phyloP scores from a whole-genome alignment of 2,888 invertebrate species.

The Plutella xylostella region DNA sequence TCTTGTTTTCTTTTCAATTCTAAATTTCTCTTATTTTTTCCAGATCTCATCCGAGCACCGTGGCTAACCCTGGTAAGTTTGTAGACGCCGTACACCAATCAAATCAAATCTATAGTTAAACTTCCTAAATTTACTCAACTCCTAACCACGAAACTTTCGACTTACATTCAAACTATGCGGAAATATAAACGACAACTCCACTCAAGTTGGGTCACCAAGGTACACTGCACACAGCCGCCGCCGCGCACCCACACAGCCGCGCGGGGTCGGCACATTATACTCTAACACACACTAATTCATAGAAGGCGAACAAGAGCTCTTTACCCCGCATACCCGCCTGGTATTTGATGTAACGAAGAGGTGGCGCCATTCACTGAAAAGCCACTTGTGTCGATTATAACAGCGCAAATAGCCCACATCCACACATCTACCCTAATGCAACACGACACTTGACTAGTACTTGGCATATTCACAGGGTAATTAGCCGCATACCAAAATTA shows the following conservation, averaged over 20 bases:
- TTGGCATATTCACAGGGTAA: conserved; percentile 63
- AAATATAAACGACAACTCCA: conserved; percentile 39
- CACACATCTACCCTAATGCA: conserved; percentile 34
- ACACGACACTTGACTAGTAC: conserved; percentile 51
- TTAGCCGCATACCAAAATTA: conserved; percentile 62
- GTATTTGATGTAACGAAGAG: conserved; percentile 56
- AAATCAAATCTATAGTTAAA: no score
- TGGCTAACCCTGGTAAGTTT: no score
- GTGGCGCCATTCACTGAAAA: conserved; percentile 39
- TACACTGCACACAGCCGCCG: background rate
- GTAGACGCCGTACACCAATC: no score
- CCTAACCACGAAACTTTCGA: no score
- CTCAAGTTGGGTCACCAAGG: background rate
- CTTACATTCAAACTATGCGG: conserved; percentile 49
- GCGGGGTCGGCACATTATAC: background rate
- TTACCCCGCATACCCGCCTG: conserved; percentile 33
- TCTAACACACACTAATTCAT: conserved; percentile 18
- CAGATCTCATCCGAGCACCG: no score
- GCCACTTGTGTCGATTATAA: conserved; percentile 39
- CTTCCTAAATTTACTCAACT: no score
- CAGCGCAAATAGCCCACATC: conserved; percentile 35
- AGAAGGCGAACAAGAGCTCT: conserved; percentile 31
- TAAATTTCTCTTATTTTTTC: no score
- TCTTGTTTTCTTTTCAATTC: no score
- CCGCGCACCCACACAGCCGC: background rate